phyloP scores from a whole-genome alignment of 2,797 vertebrate species.

The Parauchenoglanis ngamensis region DNA sequence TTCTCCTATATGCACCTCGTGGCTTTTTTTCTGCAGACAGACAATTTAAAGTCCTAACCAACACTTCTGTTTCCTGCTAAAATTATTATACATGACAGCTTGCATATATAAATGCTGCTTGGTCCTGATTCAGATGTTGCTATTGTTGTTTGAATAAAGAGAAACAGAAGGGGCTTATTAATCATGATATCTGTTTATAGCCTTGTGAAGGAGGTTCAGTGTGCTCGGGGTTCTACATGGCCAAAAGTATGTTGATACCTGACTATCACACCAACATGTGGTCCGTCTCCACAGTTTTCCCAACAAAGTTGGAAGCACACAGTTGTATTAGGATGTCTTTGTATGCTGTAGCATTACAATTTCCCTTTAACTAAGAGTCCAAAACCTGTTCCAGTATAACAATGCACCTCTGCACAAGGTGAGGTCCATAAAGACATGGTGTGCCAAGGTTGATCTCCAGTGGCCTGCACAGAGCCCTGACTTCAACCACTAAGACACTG shows the following conservation, averaged over 20 bases:
- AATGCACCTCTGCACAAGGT: neutral
- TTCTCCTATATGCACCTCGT: neutral
- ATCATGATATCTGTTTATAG: neutral
- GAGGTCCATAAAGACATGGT: neutral
- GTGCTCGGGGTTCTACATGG: neutral
- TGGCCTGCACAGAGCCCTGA: neutral
- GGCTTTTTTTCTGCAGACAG: slow-evolving; percentile 13
- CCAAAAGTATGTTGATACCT: neutral
- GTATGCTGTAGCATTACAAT: neutral
- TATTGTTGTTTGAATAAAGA: neutral
- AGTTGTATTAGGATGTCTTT: neutral
- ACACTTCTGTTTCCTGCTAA: slow-evolving; percentile 16
- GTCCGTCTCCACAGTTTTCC: neutral
- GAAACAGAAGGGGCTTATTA: neutral
- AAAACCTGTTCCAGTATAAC: neutral
- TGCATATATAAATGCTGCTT: slow-evolving; percentile 25
- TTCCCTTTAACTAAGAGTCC: neutral
- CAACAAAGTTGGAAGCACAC: too few species aligned
- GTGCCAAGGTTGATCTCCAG: neutral
- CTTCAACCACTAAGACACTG: neutral
- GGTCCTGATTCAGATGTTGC: neutral
- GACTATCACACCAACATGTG: neutral
- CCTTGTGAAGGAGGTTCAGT: neutral
- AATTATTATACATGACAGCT: neutral
- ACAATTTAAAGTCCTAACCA: slow-evolving; percentile 5